These are phyloP conservation scores for Ploceus nigricollis DNA, from an alignment of 2,113 vertebrate genomes.

Conservation along the genomic window DNA sequence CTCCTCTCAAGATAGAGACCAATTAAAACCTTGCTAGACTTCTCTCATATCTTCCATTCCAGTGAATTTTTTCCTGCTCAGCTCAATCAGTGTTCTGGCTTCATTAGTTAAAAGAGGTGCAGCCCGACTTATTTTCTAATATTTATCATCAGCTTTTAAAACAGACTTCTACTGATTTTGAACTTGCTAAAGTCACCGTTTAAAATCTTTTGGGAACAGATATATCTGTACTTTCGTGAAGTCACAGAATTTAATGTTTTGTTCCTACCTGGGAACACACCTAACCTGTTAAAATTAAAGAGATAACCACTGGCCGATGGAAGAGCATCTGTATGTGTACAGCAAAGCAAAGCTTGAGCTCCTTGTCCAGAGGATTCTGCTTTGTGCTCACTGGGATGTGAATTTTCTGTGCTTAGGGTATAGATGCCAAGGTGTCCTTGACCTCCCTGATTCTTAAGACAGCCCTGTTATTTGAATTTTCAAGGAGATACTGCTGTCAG, in stretches of 20 bases:
- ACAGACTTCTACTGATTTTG: not conserved
- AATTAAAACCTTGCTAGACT: not conserved
- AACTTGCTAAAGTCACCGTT: not conserved
- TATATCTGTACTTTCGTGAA: not conserved
- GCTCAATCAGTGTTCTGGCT: not conserved
- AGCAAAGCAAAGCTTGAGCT: not conserved
- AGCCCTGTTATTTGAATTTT: not conserved
- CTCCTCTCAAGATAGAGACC: not conserved
- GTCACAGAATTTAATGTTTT: not conserved
- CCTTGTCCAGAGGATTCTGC: not conserved
- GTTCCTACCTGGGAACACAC: not conserved
- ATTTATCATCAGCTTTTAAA: not conserved
- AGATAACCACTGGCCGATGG: not conserved
- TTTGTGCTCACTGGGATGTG: not conserved
- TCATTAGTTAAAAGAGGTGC: not conserved
- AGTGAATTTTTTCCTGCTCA: not conserved
- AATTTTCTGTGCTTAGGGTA: not conserved
- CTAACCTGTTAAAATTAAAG: not conserved
- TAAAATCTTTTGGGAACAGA: not conserved
- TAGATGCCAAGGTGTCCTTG: not conserved
- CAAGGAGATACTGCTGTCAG: not conserved
- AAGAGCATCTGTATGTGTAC: not conserved
- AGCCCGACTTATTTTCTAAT: not conserved
- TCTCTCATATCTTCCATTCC: not conserved
- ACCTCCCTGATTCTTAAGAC: not conserved